Conservation (phyloP, 2,888 invertebrate genomes). For the Mimas tiliae region DNA sequence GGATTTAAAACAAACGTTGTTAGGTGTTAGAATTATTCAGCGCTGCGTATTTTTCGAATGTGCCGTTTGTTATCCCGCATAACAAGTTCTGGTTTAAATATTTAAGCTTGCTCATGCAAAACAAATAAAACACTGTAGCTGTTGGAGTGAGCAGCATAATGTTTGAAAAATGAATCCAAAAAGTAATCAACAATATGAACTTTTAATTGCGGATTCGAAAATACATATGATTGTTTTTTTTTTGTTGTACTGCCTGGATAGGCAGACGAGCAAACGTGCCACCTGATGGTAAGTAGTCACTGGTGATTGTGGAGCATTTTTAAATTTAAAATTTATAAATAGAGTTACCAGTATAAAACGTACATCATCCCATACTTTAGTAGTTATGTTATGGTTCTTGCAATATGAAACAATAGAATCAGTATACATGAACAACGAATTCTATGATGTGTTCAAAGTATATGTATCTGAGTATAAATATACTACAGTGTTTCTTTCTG, state of each 20-base stretch:
- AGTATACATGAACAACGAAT: neutral
- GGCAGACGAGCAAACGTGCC: too few relatives aligned
- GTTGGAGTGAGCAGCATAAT: too few relatives aligned
- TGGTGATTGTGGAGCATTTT: too few relatives aligned
- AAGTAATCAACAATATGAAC: neutral
- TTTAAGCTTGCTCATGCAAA: conserved; percentile 1
- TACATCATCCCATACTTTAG: neutral
- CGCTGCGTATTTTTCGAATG: conserved; percentile 5
- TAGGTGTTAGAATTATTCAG: conserved; percentile 22
- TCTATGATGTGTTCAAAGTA: too few relatives aligned
- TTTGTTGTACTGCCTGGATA: too few relatives aligned
- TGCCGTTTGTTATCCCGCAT: conserved; percentile 5
- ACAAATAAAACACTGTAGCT: conserved; percentile 24
- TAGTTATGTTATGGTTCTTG: neutral
- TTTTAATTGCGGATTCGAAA: neutral
- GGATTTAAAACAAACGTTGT: conserved; percentile 10
- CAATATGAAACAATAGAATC: neutral
- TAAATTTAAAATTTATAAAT: neutral
- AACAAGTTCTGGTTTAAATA: neutral
- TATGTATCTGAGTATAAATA: too few relatives aligned
- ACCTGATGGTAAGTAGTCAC: too few relatives aligned
- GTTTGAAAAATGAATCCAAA: neutral
- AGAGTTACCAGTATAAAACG: neutral
- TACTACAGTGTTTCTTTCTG: too few relatives aligned
- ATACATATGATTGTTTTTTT: too few relatives aligned